Conservation (phyloP, 2,888 invertebrate genomes). For the Malthinus seriepunctatus region DNA sequence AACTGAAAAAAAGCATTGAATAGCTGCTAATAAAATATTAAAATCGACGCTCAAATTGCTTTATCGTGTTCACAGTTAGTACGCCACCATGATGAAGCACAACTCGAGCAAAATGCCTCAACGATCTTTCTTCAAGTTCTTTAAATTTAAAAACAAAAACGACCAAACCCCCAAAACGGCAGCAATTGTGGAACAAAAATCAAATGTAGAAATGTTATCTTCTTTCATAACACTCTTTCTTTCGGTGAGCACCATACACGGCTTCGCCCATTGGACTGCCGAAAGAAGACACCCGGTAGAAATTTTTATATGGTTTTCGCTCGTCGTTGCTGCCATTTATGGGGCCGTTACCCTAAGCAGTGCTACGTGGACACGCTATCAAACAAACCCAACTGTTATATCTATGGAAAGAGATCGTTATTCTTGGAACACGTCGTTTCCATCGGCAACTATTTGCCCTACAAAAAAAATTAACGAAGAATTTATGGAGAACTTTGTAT, state of each 20-base stretch:
- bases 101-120: too few species aligned
- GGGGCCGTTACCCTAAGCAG: constrained; percentile 52
- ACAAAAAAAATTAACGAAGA: constrained; percentile 59
- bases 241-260: constrained; percentile 46
- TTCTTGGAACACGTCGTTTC: constrained; percentile 73
- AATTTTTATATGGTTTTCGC: constrained; percentile 42
- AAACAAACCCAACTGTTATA: constrained; percentile 71
- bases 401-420: constrained; percentile 75
- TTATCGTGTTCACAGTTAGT: too few species aligned
- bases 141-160: background rate
- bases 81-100: too few species aligned
- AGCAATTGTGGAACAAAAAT: background rate
- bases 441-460: constrained; percentile 70
- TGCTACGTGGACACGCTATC: constrained; percentile 67
- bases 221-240: constrained; percentile 36
- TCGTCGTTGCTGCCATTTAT: constrained; percentile 43
- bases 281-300: constrained; percentile 41
- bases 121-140: too few species aligned
- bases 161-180: background rate
- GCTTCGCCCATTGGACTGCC: constrained; percentile 43
- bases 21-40: too few species aligned
- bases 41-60: too few species aligned
- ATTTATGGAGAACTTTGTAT: constrained; percentile 59
- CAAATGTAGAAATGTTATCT: constrained; percentile 12
- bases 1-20: too few species aligned